Evolutionary conservation across 2,113 vertebrate species (phyloP), one percentile per base, ranked within the genome.

Genomic region (Odobenus rosmarus): DNA sequence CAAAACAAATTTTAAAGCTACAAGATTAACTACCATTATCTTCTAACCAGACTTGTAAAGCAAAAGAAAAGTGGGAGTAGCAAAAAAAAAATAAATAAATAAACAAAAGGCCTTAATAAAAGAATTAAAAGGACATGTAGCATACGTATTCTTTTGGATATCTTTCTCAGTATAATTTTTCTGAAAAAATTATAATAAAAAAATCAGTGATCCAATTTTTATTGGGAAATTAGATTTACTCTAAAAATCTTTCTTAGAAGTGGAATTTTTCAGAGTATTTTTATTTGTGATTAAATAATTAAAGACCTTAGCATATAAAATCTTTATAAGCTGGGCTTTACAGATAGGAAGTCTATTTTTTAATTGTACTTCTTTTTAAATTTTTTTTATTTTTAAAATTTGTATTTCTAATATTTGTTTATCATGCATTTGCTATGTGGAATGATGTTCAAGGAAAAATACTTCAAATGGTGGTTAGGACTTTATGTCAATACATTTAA

Each of bases 281-380:
- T 39, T 31, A 80, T 46, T 57, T 95, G 88, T 71, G 86, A 88
- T 97, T 98, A 98, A 98, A 96, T 98, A 97, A 98, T 96, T 83
- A 87, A 96, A 95, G 71, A 57, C 77, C 90, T 98, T 90, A 97
- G 72, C 96, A 96, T 19, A 90, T 62, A 97, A 83, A 88, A 71
- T 88, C 19, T 80, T 64, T 2, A 28, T 1, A 87, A 96, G 39
- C 1, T 33, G 84, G 76, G 67, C n/a, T 33, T 96, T 67, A 93
- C 2, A 69, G 18, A 92, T 19, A 53, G 18, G 14, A 4, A 8
- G 42, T 46, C 46, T 46, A 8, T 8, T 46, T 46, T 46, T 46
- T 46, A 57, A 59, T 39, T 96, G 10, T 82, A 7, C 84, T 97
- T 95, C 57, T 82, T 61, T 61, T 26, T 61, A 24, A 24, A 62